Evolutionary conservation across 1,140 invertebrate genomes (phyloP).

Genomic region (Pissodes strobi): DNA sequence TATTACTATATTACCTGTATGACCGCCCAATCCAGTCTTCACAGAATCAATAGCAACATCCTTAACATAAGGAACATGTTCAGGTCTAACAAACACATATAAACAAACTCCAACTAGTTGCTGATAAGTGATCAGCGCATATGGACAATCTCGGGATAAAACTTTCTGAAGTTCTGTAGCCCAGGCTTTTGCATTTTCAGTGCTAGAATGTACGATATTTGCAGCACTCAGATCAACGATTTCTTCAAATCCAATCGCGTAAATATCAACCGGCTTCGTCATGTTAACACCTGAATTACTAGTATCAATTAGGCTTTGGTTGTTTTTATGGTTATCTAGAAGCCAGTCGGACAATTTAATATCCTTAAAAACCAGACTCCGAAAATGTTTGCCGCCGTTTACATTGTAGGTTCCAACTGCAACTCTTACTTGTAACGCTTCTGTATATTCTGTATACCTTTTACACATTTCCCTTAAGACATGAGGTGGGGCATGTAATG

Average conservation of each 20-base stretch:
- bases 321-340: slow-evolving; percentile 69
- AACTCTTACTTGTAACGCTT: slow-evolving; percentile 73
- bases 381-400: slow-evolving; percentile 98
- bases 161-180: slow-evolving; percentile 93
- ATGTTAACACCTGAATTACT: slow-evolving; percentile 54
- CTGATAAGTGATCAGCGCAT: slow-evolving; percentile 91
- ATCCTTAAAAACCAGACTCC: slow-evolving; percentile 95
- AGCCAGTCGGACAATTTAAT: slow-evolving; percentile 93
- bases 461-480: slow-evolving; percentile 83
- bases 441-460: slow-evolving; percentile 82
- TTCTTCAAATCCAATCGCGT: slow-evolving; percentile 98
- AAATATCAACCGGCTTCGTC: slow-evolving; percentile 79
- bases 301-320: slow-evolving; percentile 57
- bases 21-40: slow-evolving; percentile 96
- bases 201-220: slow-evolving; percentile 96
- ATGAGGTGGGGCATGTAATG: slow-evolving; percentile 83
- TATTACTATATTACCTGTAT: slow-evolving; percentile 80
- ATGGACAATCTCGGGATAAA: slow-evolving; percentile 84
- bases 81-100: slow-evolving; percentile 89
- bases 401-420: slow-evolving; percentile 98
- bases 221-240: slow-evolving; percentile 98
- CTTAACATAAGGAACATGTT: slow-evolving; percentile 83
- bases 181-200: slow-evolving; percentile 96
- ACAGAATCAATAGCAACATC: slow-evolving; percentile 94
- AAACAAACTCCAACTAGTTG: slow-evolving; percentile 98